Conservation (phyloP, 2,888 invertebrate genomes). For the Boloria selene region DNA sequence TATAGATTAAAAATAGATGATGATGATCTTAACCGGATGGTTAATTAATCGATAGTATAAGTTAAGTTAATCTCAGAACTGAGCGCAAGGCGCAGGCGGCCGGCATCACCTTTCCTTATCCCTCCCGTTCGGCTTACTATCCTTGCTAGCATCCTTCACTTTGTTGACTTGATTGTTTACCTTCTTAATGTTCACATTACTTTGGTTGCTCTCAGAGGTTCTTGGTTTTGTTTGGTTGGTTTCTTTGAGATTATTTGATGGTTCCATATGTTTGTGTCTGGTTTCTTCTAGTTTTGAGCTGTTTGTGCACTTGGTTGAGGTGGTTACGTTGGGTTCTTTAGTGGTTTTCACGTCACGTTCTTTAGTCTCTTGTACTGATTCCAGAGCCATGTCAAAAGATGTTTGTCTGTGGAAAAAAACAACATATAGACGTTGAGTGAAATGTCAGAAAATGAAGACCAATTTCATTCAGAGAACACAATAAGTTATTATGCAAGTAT, state of each 20-base stretch:
- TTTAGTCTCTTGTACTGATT: constrained; percentile 66
- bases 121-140: constrained; percentile 33
- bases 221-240: constrained; percentile 17
- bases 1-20: too few relatives aligned
- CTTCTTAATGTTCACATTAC: constrained; percentile 3
- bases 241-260: constrained; percentile 1
- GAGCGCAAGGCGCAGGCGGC: constrained; percentile 44
- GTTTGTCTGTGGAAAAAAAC: constrained; percentile 56
- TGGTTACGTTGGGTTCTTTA: neutral
- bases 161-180: constrained; percentile 3
- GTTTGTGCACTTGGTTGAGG: neutral
- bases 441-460: too few relatives aligned
- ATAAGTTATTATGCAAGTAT: too few relatives aligned
- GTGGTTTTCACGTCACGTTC: constrained; percentile 30
- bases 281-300: constrained; percentile 40
- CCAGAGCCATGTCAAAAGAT: constrained; percentile 71
- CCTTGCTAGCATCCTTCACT: constrained; percentile 9
- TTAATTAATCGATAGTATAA: too few relatives aligned
- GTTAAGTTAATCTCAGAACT: constrained; percentile 26
- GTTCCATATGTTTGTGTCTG: constrained; percentile 18
- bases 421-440: neutral
- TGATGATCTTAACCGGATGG: too few relatives aligned
- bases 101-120: constrained; percentile 43
- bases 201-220: constrained; percentile 5
- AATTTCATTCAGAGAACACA: too few relatives aligned